Conservation (phyloP, 2,113 vertebrate genomes). For the Podarcis muralis region DNA sequence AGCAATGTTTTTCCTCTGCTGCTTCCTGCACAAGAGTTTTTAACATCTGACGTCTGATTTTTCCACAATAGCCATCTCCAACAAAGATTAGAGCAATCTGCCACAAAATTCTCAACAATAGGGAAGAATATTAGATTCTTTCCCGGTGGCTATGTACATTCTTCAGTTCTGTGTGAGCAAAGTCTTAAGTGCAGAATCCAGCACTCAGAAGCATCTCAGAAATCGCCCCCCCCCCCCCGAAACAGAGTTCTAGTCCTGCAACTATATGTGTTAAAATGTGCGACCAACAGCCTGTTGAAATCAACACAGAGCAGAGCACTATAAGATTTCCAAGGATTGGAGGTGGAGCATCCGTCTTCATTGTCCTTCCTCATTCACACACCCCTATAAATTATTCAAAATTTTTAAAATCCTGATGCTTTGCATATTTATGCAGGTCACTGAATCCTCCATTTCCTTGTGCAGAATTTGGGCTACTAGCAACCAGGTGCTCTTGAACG, state of each 20-base stretch:
- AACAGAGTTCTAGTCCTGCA: neutral
- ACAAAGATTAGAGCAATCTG: neutral
- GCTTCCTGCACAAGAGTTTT: constrained; percentile 14
- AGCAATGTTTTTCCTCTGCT: neutral
- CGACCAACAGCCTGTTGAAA: neutral
- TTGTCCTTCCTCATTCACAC: neutral
- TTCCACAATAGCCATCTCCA: neutral
- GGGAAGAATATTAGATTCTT: neutral
- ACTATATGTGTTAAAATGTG: neutral
- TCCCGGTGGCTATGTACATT: neutral
- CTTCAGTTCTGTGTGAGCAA: neutral
- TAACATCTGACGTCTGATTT: constrained; percentile 19
- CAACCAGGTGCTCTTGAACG: neutral
- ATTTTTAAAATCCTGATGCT: neutral
- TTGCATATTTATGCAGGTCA: neutral
- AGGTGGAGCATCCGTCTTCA: neutral
- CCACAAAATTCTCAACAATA: neutral
- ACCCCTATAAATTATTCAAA: neutral
- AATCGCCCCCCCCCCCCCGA: neutral
- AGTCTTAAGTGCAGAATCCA: neutral
- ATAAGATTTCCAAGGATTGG: neutral
- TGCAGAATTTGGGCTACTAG: neutral
- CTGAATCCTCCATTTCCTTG: neutral
- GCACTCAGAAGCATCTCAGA: neutral
- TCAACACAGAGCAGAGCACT: neutral